Conservation (phyloP, 2,888 invertebrate species). For the Diarsia mendica region DNA sequence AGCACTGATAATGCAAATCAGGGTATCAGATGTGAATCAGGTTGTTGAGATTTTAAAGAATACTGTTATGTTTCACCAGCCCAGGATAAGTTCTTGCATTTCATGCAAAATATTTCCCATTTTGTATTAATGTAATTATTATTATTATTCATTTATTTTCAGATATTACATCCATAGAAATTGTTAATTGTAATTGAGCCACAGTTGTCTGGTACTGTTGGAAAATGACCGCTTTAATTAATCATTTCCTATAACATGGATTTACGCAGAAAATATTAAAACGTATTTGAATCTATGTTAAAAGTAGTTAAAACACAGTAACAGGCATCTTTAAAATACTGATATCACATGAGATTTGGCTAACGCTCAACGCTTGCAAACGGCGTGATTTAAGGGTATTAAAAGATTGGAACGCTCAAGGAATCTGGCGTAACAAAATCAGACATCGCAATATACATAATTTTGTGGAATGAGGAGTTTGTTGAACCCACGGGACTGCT, state of each 20-base stretch:
- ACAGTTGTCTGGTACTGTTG: not conserved
- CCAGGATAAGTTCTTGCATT: not conserved
- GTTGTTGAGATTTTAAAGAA: not conserved
- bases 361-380: constrained; percentile 72
- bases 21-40: not conserved
- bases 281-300: not conserved
- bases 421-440: constrained; percentile 78
- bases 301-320: constrained; percentile 6
- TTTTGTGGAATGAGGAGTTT: constrained; percentile 87
- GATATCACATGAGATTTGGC: constrained; percentile 71
- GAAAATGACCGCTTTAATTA: not conserved
- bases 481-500: constrained; percentile 88
- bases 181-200: not conserved
- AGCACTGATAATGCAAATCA: not conserved
- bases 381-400: constrained; percentile 73
- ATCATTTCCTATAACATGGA: not conserved
- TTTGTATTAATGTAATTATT: not conserved
- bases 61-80: not conserved
- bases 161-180: too few relatives aligned
- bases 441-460: constrained; percentile 79
- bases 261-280: not conserved
- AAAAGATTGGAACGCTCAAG: constrained; percentile 69
- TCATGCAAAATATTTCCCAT: not conserved
- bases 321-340: constrained; percentile 23
- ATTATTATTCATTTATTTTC: too few relatives aligned